A percentile compares a stretch with the other conserved stretches of the same genome.
phyloP scores from a whole-genome alignment of 2,888 invertebrate species.

The Iphiclides podalirius region DNA sequence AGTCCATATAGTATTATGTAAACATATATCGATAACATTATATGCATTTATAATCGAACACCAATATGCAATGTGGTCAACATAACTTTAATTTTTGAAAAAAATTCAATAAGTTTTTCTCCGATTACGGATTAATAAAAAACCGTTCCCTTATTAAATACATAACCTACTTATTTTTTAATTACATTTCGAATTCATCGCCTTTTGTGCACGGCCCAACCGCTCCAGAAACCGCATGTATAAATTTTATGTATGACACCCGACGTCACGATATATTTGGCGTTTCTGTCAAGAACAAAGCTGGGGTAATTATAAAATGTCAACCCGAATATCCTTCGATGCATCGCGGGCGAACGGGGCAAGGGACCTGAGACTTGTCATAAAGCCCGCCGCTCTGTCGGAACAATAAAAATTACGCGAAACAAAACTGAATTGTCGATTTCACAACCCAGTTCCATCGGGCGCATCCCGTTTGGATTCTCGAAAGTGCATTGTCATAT shows the following conservation, averaged over 20 bases:
- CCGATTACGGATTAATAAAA: no score
- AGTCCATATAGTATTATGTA: no score
- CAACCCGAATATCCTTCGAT: conserved; percentile 11
- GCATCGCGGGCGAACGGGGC: conserved; percentile 2
- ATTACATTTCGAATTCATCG: no score
- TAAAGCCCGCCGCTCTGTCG: conserved; percentile 15
- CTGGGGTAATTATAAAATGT: conserved; percentile 9
- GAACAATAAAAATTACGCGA: conserved; percentile 37
- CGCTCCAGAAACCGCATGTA: background rate
- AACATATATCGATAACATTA: no score
- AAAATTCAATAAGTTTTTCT: no score
- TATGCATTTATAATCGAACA: no score
- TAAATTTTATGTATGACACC: background rate
- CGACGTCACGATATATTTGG: no score
- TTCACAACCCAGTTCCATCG: conserved; percentile 53
- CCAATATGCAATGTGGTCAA: no score
- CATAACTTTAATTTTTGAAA: no score
- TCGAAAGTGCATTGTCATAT: conserved; percentile 65
- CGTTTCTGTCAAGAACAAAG: conserved; percentile 9
- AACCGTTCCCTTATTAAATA: no score
- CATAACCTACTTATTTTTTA: no score
- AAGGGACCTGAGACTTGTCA: conserved; percentile 18
- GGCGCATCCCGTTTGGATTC: conserved; percentile 46
- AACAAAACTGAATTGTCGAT: conserved; percentile 42
- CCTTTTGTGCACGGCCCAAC: background rate